Percentiles rank a stretch among this genome's conserved stretches.
These are phyloP conservation scores for Pampus argenteus DNA, from an alignment of 2,797 vertebrate species.

Conservation along the genomic window DNA sequence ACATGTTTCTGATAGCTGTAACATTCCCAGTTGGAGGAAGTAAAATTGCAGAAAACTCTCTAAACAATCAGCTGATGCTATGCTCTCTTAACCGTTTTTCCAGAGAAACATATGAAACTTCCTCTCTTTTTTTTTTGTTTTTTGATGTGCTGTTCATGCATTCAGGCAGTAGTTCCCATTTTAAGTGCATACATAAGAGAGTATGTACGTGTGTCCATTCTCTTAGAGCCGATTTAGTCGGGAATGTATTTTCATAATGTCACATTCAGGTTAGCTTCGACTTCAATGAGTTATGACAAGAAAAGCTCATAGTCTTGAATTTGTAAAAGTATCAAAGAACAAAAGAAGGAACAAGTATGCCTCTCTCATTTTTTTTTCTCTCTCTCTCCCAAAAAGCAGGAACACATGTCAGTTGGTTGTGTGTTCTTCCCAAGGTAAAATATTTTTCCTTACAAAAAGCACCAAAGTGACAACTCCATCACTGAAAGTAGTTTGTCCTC, in stretches of 20 bases:
- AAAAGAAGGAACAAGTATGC: constrained; percentile 81
- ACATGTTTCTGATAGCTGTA: too few species aligned
- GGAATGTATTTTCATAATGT: constrained; percentile 80
- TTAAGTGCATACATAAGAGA: constrained; percentile 74
- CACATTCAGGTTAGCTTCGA: constrained; percentile 80
- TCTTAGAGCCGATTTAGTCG: constrained; percentile 70
- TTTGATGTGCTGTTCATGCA: constrained; percentile 37
- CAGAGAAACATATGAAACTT: constrained; percentile 42
- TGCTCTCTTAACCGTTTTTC: constrained; percentile 54
- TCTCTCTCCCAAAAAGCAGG: constrained; percentile 74
- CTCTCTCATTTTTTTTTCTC: constrained; percentile 76
- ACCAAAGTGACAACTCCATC: constrained; percentile 87
- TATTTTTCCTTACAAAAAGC: constrained; percentile 86
- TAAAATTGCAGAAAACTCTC: too few species aligned
- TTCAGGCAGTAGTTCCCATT: constrained; percentile 67
- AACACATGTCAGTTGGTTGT: constrained; percentile 83
- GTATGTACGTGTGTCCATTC: constrained; percentile 72
- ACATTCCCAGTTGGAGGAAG: too few species aligned
- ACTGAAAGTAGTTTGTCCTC: constrained; percentile 88
- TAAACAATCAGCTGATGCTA: too few species aligned
- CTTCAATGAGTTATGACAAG: constrained; percentile 83
- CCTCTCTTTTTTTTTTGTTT: too few species aligned
- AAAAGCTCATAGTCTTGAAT: constrained; percentile 82
- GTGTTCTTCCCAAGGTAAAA: constrained; percentile 85
- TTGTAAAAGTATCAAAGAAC: constrained; percentile 84